These are phyloP conservation scores for Brachionichthys hirsutus DNA, from an alignment of 2,113 vertebrate genomes.

Conservation along the genomic window DNA sequence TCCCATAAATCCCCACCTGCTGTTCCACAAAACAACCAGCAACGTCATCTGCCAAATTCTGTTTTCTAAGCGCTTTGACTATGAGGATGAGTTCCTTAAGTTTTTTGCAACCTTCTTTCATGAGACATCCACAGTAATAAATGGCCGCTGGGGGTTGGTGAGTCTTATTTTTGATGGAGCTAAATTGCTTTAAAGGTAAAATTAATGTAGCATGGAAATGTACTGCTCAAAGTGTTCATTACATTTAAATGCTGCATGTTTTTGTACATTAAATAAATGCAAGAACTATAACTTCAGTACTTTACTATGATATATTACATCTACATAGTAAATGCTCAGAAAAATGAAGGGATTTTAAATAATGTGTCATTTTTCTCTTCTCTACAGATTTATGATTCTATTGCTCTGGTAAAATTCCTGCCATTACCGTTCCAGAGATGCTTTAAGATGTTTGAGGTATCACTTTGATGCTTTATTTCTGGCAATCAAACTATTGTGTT, in stretches of 20 bases:
- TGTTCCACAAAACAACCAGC: constrained; percentile 61
- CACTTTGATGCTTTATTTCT: background rate
- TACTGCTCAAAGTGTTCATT: no score
- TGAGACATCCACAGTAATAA: constrained; percentile 20
- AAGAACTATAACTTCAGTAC: no score
- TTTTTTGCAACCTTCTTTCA: constrained; percentile 6
- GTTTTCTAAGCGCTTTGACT: constrained; percentile 61
- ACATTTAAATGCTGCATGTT: no score
- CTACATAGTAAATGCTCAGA: no score
- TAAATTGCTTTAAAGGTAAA: no score
- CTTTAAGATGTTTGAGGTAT: background rate
- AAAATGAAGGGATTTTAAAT: no score
- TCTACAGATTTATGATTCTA: background rate
- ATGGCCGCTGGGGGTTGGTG: constrained; percentile 55
- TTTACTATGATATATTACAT: no score
- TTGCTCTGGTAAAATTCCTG: background rate
- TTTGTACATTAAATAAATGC: no score
- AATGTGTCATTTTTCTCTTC: no score
- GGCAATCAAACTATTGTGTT: background rate
- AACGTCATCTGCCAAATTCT: constrained; percentile 73
- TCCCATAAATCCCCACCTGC: constrained; percentile 12
- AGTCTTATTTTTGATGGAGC: background rate
- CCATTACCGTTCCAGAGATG: background rate
- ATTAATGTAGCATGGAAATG: no score
- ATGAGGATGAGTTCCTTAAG: constrained; percentile 55